Evolutionary conservation across 2,113 vertebrate species (phyloP).

Genomic region (Eleginops maclovinus): DNA sequence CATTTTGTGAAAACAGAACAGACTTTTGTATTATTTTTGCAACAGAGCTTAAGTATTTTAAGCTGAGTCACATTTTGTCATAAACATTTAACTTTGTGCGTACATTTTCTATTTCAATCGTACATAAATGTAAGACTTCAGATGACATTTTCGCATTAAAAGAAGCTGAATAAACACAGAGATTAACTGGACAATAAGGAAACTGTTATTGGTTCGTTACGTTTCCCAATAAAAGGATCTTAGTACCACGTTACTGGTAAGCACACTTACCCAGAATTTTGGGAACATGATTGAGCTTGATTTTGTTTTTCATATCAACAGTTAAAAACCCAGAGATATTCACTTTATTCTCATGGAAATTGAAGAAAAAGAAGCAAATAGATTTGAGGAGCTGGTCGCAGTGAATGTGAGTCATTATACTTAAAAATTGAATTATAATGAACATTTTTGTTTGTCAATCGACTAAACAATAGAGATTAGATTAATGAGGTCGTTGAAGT

Average conservation of each 20-base stretch:
- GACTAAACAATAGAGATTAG: background rate
- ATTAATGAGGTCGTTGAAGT: background rate
- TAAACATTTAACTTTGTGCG: conserved; percentile 31
- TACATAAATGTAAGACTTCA: background rate
- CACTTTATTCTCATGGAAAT: background rate
- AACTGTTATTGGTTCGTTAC: background rate
- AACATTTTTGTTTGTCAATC: background rate
- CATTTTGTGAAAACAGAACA: conserved; percentile 56
- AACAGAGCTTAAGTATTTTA: conserved; percentile 42
- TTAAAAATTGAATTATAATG: background rate
- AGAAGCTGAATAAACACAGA: conserved; percentile 4
- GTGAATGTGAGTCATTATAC: background rate
- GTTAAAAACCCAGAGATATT: conserved; percentile 11
- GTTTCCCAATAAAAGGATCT: no score
- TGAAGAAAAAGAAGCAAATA: background rate
- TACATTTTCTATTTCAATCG: conserved; percentile 50
- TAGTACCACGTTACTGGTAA: no score
- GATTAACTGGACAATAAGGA: conserved; percentile 5
- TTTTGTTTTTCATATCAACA: conserved; percentile 2
- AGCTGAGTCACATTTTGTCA: conserved; percentile 45
- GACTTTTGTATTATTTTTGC: conserved; percentile 63
- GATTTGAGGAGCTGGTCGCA: background rate
- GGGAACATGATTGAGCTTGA: background rate
- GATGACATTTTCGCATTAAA: conserved; percentile 2
- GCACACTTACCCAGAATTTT: no score